Conservation (phyloP, 2,888 invertebrate species). For the Monopis laevigella region DNA sequence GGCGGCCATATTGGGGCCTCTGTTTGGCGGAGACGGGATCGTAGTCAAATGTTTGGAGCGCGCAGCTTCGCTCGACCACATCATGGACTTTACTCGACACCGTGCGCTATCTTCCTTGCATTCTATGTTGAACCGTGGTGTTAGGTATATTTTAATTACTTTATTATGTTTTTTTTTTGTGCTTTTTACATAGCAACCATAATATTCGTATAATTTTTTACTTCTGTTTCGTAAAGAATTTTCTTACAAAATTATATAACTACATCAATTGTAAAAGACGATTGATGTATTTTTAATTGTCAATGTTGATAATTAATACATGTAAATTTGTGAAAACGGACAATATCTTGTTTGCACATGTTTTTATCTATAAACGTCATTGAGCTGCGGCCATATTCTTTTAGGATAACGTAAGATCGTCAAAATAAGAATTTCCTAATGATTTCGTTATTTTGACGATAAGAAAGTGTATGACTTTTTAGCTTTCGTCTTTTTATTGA, state of each 20-base stretch:
- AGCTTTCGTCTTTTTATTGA: too few relatives aligned
- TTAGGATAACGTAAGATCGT: too few relatives aligned
- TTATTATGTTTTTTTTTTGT: background rate
- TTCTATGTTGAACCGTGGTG: slow-evolving; percentile 96
- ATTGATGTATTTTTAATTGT: too few relatives aligned
- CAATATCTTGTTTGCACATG: too few relatives aligned
- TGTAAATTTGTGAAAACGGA: too few relatives aligned
- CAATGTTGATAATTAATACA: too few relatives aligned
- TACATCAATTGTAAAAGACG: background rate
- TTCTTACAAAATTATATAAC: background rate
- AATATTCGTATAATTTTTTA: background rate
- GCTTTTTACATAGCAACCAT: too few relatives aligned
- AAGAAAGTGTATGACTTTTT: too few relatives aligned
- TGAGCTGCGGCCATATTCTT: too few relatives aligned
- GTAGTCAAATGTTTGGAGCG: slow-evolving; percentile 93
- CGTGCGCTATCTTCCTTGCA: slow-evolving; percentile 95
- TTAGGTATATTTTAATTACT: slow-evolving; percentile 59
- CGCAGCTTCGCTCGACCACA: slow-evolving; percentile 92
- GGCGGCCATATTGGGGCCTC: slow-evolving; percentile 83
- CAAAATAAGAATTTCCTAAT: too few relatives aligned
- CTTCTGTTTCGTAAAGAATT: background rate
- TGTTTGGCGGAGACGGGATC: slow-evolving; percentile 91
- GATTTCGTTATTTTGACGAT: too few relatives aligned
- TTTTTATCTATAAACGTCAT: too few relatives aligned
- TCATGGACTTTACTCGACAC: slow-evolving; percentile 99